These are phyloP conservation scores for Aphelenchoides fujianensis DNA, from an alignment of 1,140 invertebrate species.

Conservation along the genomic window DNA sequence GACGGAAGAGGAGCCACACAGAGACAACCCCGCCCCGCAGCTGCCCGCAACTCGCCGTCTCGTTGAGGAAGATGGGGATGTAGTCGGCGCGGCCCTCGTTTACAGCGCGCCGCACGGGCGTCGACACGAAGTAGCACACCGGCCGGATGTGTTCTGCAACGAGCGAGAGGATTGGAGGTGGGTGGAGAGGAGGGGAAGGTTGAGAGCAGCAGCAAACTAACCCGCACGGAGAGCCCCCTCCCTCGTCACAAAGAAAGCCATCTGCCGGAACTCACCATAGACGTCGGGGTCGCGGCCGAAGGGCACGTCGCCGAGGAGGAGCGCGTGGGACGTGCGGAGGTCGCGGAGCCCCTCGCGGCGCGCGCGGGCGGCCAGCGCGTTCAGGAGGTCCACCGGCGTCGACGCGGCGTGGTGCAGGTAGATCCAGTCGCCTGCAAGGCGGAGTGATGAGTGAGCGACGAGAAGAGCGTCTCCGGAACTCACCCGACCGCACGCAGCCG, in stretches of 20 bases:
- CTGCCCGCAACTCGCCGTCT: no score
- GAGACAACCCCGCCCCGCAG: no score
- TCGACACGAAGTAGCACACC: constrained; percentile 3
- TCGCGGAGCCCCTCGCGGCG: constrained; percentile 20
- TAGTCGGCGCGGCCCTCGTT: constrained; percentile 71
- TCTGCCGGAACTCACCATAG: neutral
- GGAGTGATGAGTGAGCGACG: no score
- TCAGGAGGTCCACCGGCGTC: constrained; percentile 45
- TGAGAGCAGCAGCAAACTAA: no score
- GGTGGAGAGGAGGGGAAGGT: no score
- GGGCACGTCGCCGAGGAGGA: constrained; percentile 37
- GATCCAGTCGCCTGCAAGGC: constrained; percentile 33
- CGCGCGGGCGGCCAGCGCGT: constrained; percentile 25
- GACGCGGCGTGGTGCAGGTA: constrained; percentile 38
- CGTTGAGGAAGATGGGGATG: constrained; percentile 84
- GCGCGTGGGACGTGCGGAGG: constrained; percentile 40
- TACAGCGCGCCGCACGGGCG: constrained; percentile 9
- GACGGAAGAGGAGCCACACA: no score
- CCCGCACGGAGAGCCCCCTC: no score
- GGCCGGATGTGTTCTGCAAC: constrained; percentile 29
- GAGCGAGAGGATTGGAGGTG: constrained; percentile 24
- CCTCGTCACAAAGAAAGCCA: no score
- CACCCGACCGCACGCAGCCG: constrained; percentile 1
- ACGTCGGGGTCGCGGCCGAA: constrained; percentile 4
- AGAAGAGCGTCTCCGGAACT: neutral